Percentiles rank a stretch among this genome's conserved stretches.
phyloP scores from a whole-genome alignment of 2,888 invertebrate species.

The Cataglyphis altisquamis region DNA sequence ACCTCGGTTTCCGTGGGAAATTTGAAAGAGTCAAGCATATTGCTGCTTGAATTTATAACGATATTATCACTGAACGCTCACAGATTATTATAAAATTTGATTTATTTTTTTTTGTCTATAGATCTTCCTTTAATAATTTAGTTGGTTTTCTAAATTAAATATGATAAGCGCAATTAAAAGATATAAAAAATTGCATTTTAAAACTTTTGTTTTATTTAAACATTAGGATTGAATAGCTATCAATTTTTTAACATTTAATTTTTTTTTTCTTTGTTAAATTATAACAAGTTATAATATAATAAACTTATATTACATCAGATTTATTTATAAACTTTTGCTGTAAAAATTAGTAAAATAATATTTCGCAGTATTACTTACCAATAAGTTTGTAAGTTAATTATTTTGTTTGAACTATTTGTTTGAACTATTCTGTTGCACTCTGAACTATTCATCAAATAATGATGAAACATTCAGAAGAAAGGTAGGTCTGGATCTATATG shows the following conservation, averaged over 20 bases:
- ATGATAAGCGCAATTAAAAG: background rate
- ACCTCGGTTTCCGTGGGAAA: constrained; percentile 12
- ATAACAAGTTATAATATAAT: constrained; percentile 5
- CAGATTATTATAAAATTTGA: background rate
- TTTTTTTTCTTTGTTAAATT: background rate
- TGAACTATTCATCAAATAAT: background rate
- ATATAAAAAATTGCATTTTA: background rate
- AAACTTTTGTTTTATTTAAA: background rate
- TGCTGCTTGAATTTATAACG: too few relatives aligned
- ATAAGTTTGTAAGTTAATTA: background rate
- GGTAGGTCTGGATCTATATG: background rate
- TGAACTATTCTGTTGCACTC: too few relatives aligned
- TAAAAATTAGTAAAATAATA: background rate
- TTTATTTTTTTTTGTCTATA: background rate
- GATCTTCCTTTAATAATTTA: background rate
- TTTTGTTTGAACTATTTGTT: background rate
- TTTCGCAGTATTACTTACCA: background rate
- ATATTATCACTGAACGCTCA: background rate
- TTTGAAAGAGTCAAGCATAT: background rate
- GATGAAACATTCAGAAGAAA: background rate
- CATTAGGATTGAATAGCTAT: background rate
- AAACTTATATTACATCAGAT: background rate
- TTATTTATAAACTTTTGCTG: background rate
- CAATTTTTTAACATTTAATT: background rate
- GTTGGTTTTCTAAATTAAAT: background rate